A percentile compares a stretch with the other conserved stretches of the same genome.
Conservation (phyloP, 1,140 invertebrate species). For the Neoseiulus cucumeris region DNA sequence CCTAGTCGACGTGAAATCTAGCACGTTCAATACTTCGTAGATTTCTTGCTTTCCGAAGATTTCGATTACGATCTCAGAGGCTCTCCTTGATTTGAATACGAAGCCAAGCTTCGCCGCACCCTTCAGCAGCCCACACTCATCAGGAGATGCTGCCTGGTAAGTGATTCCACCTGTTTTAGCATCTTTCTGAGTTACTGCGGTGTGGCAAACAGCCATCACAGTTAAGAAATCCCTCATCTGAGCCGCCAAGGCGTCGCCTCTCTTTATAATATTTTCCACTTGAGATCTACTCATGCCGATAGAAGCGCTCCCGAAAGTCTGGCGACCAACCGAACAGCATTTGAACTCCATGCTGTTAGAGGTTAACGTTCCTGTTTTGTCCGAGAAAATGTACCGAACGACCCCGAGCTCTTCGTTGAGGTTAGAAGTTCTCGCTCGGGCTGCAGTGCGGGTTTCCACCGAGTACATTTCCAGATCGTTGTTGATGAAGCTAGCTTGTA, state of each 20-base stretch:
- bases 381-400: slow-evolving; percentile 84
- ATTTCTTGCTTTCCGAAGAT: slow-evolving; percentile 39
- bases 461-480: slow-evolving; percentile 91
- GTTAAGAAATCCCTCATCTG: slow-evolving; percentile 42
- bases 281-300: neutral
- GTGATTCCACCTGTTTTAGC: slow-evolving; percentile 35
- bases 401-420: slow-evolving; percentile 97
- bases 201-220: slow-evolving; percentile 85
- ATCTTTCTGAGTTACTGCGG: slow-evolving; percentile 61
- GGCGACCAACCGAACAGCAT: slow-evolving; percentile 58
- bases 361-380: slow-evolving; percentile 93
- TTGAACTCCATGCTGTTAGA: slow-evolving; percentile 96
- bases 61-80: slow-evolving; percentile 50
- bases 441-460: slow-evolving; percentile 69
- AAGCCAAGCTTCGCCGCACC: slow-evolving; percentile 71
- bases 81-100: slow-evolving; percentile 70
- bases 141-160: slow-evolving; percentile 92
- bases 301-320: slow-evolving; percentile 36
- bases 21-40: slow-evolving; percentile 82
- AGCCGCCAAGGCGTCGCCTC: neutral
- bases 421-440: slow-evolving; percentile 92
- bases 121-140: slow-evolving; percentile 76
- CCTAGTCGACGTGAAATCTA: slow-evolving; percentile 82
- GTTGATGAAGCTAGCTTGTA: slow-evolving; percentile 82
- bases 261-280: neutral